phyloP scores from a whole-genome alignment of 2,797 vertebrate species.

The Pantherophis alleghaniensis region DNA sequence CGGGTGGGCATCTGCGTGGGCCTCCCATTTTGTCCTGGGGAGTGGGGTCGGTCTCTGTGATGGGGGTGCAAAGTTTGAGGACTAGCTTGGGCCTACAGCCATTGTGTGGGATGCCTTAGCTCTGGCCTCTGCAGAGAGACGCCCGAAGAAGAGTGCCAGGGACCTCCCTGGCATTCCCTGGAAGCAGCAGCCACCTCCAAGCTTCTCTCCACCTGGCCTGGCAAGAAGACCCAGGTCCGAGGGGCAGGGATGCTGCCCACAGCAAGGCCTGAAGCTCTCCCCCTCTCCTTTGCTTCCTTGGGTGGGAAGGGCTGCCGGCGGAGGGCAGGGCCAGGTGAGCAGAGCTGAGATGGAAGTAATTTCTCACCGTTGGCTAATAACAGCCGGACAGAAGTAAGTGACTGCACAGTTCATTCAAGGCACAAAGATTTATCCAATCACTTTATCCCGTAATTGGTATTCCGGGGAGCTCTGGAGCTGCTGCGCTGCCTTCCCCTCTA shows the following conservation, averaged over 20 bases:
- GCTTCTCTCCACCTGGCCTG: neutral
- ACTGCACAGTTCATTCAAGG: constrained; percentile 46
- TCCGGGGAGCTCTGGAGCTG: constrained; percentile 59
- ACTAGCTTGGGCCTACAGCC: neutral
- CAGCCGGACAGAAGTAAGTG: constrained; percentile 53
- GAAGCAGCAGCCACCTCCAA: neutral
- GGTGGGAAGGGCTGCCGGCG: no score
- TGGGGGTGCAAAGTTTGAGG: neutral
- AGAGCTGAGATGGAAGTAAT: neutral
- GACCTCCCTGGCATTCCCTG: neutral
- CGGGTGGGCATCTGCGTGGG: neutral
- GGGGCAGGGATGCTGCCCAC: neutral
- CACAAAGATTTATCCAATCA: constrained; percentile 58
- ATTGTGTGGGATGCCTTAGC: no score
- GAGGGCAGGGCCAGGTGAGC: neutral
- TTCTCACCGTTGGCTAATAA: constrained; percentile 39
- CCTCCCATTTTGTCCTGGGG: neutral
- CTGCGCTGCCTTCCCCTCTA: constrained; percentile 64
- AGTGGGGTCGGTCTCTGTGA: neutral
- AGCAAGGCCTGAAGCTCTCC: neutral
- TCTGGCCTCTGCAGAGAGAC: neutral
- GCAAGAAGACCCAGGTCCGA: neutral
- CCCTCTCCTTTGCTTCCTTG: no score
- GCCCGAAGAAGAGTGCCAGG: accelerated
- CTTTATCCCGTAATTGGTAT: constrained; percentile 70